These are phyloP conservation scores for Chelonoidis abingdonii DNA, from an alignment of 2,113 vertebrate species.

Conservation along the genomic window DNA sequence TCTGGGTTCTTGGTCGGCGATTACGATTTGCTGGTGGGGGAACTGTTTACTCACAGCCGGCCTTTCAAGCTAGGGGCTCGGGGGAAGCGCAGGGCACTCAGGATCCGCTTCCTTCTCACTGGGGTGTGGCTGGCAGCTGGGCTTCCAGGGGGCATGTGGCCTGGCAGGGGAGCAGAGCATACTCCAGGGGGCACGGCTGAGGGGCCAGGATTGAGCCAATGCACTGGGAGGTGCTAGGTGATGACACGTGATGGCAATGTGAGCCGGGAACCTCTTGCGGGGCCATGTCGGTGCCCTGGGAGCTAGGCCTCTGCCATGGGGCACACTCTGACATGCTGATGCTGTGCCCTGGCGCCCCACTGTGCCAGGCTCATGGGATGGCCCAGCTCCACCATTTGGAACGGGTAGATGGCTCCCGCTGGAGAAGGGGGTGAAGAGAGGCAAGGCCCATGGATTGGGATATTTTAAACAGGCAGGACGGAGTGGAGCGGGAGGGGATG, in stretches of 20 bases:
- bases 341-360: too few relatives aligned
- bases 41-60: background rate
- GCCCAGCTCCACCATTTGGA: background rate
- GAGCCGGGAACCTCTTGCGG: background rate
- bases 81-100: too few relatives aligned
- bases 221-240: background rate
- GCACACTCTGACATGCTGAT: background rate
- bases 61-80: accelerated
- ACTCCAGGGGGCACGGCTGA: too few relatives aligned
- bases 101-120: background rate
- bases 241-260: too few relatives aligned
- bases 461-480: background rate
- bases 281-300: background rate
- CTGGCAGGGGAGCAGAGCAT: too few relatives aligned
- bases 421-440: background rate
- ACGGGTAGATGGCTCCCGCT: background rate
- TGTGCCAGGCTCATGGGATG: too few relatives aligned
- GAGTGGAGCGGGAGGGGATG: background rate
- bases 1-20: background rate
- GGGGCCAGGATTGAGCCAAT: too few relatives aligned
- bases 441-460: too few relatives aligned
- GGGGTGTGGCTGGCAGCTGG: background rate
- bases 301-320: background rate
- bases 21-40: accelerated
- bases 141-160: too few relatives aligned